These are phyloP conservation scores for Serranus cabrilla DNA, from an alignment of 2,797 vertebrate genomes.

Conservation along the genomic window DNA sequence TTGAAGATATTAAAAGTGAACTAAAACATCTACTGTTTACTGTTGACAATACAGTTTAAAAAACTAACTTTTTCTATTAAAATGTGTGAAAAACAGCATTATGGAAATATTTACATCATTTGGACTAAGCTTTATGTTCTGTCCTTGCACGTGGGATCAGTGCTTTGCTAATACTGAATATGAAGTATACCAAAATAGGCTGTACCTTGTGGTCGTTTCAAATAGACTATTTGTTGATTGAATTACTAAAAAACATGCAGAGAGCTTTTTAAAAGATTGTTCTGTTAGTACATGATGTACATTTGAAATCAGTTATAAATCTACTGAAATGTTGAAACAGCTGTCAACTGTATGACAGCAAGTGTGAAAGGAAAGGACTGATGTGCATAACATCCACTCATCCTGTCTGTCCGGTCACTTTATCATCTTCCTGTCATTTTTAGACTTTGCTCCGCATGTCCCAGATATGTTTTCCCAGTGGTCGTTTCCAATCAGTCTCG, in stretches of 20 bases:
- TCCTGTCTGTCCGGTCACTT: background rate
- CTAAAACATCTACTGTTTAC: background rate
- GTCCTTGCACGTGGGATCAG: no score
- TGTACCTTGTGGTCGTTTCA: no score
- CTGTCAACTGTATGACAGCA: background rate
- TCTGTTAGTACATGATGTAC: background rate
- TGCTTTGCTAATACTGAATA: no score
- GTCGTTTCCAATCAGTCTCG: constrained; percentile 40
- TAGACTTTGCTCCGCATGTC: constrained; percentile 10
- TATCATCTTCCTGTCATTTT: constrained; percentile 7
- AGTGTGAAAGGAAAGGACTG: background rate
- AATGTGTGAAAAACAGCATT: no score
- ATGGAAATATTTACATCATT: no score
- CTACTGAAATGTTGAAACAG: background rate
- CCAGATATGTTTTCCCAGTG: constrained; percentile 23
- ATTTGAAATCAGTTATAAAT: constrained; percentile 1
- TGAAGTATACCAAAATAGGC: no score
- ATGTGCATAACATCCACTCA: constrained; percentile 3
- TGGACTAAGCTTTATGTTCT: no score
- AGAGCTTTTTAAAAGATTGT: no score
- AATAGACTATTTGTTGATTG: no score
- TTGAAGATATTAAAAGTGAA: background rate
- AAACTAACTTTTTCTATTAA: no score
- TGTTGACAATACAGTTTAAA: background rate
- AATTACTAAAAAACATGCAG: no score